Evolutionary conservation across 37 sponge, comb jelly and placozoan species (phyloP), one percentile per base, ranked within the genome.

Genomic region (Crambe crambe): DNA sequence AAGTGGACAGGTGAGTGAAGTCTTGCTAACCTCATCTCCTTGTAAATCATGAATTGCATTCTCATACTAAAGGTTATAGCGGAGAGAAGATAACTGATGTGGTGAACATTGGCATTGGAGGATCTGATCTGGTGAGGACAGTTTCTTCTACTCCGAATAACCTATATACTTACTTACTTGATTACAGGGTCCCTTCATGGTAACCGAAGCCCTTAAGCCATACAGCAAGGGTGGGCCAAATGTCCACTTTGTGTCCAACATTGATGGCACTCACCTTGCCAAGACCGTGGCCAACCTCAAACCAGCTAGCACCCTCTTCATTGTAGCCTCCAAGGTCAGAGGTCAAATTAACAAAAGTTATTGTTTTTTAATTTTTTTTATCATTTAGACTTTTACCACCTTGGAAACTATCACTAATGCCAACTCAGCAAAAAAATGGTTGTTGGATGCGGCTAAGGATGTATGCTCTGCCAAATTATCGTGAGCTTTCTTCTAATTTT

Each of bases 91-190:
- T 98, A 60, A 96, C 99, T 61, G 99, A 98, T 82, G 95, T 98
- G 20, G 97, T 98, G 66, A 98, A 98, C 60, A 98, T 98, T 80
- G 99, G 99, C 6, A 98, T 98, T 77, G 99, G 99, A 37, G 99
- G 99, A 37, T 98, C 99, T 35, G 99, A 98, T 73, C 85, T 98
- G 75, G 96, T 92, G 51, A 43, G 72, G 12, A 20, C 25, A 23
- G 15, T 61, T 21, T 21, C 25, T 20, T 20, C 63, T 21, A 9
- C 25, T 8, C 30, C 25, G 18, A 4, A 29, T 61, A 8, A 61
- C 15, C 25, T 20, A 61, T 23, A 23, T 27, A 23, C 4, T 27
- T 27, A 54, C 18, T 18, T n/a, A n/a, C 25, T 29, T 61, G 15
- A 61, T 61, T 61, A 61, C 67, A 95, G 96, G 99, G 99, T 42